Percentiles rank a stretch among this genome's conserved stretches.
These are phyloP conservation scores for Mythimna impura DNA, from an alignment of 2,888 invertebrate species.

Conservation along the genomic window DNA sequence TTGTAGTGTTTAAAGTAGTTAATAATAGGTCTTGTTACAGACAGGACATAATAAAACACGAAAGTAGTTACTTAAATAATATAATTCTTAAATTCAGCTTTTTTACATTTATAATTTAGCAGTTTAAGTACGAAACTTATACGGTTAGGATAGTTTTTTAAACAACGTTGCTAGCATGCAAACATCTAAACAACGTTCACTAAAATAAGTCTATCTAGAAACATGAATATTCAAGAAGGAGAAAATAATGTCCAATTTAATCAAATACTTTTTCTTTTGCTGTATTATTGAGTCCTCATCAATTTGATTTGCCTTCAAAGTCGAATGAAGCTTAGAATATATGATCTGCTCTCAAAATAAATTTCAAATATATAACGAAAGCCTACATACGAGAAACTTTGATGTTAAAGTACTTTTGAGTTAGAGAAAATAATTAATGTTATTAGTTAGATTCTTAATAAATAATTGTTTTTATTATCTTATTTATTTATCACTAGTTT, in stretches of 20 bases:
- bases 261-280: not conserved
- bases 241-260: conserved; percentile 1
- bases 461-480: too few species aligned
- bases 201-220: conserved; percentile 4
- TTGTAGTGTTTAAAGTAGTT: not conserved
- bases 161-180: conserved; percentile 7
- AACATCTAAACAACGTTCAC: not conserved
- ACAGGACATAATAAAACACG: not conserved
- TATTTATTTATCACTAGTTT: too few species aligned
- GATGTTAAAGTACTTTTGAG: conserved; percentile 1
- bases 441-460: not conserved
- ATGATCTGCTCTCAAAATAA: conserved; percentile 14
- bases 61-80: not conserved
- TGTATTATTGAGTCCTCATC: conserved; percentile 1
- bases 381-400: not conserved
- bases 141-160: conserved; percentile 2
- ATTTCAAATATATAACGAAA: not conserved
- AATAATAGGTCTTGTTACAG: too few species aligned
- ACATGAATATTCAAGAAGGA: conserved; percentile 20
- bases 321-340: not conserved
- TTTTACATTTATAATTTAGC: not conserved
- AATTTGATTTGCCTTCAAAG: conserved; percentile 3
- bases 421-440: too few species aligned
- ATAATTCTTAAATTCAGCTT: conserved; percentile 1
- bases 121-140: not conserved